These are phyloP conservation scores for Strigops habroptila DNA, from an alignment of 2,113 vertebrate genomes.

Conservation along the genomic window DNA sequence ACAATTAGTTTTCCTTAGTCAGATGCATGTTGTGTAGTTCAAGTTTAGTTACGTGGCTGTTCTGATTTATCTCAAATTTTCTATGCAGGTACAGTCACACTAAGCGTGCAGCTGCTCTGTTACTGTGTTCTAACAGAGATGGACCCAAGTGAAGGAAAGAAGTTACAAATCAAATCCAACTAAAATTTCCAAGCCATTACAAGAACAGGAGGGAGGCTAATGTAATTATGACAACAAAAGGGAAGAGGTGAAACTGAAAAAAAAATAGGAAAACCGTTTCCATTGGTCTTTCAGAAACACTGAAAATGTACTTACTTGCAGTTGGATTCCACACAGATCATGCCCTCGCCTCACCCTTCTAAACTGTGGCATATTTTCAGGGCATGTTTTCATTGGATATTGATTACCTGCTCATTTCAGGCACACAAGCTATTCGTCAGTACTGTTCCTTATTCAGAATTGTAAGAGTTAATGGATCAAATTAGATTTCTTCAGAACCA, in stretches of 20 bases:
- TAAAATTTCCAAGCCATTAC: conserved; percentile 36
- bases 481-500: background rate
- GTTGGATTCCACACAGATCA: background rate
- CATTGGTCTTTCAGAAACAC: background rate
- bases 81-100: conserved; percentile 78
- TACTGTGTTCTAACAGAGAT: conserved; percentile 90
- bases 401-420: background rate
- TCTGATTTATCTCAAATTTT: background rate
- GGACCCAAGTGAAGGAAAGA: conserved; percentile 74
- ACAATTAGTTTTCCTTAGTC: background rate
- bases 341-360: background rate
- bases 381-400: background rate
- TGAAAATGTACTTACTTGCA: background rate
- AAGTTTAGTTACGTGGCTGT: background rate
- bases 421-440: background rate
- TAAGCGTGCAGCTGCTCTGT: conserved; percentile 82
- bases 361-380: background rate
- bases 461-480: conserved; percentile 40
- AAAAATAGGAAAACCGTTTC: background rate
- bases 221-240: background rate
- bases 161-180: conserved; percentile 59
- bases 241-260: background rate
- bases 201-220: background rate
- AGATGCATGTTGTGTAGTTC: background rate
- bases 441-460: conserved; percentile 11